Percentiles rank a stretch among this genome's conserved stretches.
Evolutionary conservation across 23 tunicate species (phyloP).

Genomic region (Trididemnum clinides): DNA sequence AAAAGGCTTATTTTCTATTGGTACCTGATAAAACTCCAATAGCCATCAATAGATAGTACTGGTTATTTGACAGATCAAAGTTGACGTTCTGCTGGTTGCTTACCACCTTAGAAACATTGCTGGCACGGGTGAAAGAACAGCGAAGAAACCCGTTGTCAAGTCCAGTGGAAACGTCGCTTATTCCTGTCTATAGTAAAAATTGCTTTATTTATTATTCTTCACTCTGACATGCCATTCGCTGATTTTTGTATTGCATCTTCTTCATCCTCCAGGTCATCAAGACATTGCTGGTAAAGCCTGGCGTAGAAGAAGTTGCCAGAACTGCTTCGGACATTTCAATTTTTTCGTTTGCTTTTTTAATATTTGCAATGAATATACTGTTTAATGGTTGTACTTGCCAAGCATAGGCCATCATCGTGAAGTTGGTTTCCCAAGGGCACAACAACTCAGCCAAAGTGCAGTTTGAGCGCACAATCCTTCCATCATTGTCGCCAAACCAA

Average conservation of each 20-base stretch:
- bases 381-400: background rate
- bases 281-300: too few species aligned
- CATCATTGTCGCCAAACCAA: background rate
- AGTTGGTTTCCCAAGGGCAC: background rate
- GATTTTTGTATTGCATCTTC: too few species aligned
- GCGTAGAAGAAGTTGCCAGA: too few species aligned
- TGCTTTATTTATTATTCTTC: too few species aligned
- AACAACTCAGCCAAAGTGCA: background rate
- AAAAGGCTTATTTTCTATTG: too few species aligned
- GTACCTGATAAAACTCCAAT: background rate
- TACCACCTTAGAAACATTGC: constrained; percentile 38
- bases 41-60: constrained; percentile 30
- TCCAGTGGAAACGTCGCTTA: background rate
- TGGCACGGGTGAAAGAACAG: constrained; percentile 57
- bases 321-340: too few species aligned
- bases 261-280: too few species aligned
- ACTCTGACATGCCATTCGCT: too few species aligned
- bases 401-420: background rate
- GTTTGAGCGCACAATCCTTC: background rate
- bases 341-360: background rate
- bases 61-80: constrained; percentile 20
- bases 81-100: background rate
- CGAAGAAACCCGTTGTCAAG: constrained; percentile 30
- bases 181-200: background rate
- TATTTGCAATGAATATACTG: background rate